Evolutionary conservation across 37 sponge, comb jelly and placozoan species (phyloP).

Genomic region (Spongia lamella): DNA sequence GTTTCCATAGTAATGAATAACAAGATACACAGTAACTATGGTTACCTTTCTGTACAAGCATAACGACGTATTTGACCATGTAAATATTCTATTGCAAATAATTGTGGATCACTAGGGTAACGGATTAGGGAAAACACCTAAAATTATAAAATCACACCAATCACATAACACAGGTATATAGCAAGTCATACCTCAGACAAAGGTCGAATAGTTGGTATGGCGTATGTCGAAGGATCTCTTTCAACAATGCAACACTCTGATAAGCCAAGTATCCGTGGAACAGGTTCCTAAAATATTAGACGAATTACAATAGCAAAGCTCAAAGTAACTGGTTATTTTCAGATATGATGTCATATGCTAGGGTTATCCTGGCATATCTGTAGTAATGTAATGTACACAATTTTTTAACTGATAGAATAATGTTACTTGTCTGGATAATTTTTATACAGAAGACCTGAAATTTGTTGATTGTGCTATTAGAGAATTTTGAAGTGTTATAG

Average conservation of each 20-base stretch:
- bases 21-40: neutral
- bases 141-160: neutral
- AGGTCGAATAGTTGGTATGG: conserved; percentile 79
- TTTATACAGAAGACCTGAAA: too few species aligned
- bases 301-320: too few species aligned
- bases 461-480: too few species aligned
- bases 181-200: conserved; percentile 70
- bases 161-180: neutral
- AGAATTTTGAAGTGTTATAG: too few species aligned
- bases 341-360: too few species aligned
- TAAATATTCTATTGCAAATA: conserved; percentile 90
- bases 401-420: too few species aligned
- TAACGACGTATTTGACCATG: conserved; percentile 68
- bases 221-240: conserved; percentile 95
- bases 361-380: too few species aligned
- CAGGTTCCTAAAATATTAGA: conserved; percentile 68
- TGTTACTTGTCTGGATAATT: too few species aligned
- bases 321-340: too few species aligned
- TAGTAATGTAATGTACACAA: too few species aligned
- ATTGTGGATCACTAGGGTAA: conserved; percentile 91
- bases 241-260: conserved; percentile 96
- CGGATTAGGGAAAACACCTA: conserved; percentile 90
- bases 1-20: neutral
- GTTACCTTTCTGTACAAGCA: conserved; percentile 84
- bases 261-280: conserved; percentile 79